phyloP scores from a whole-genome alignment of 2,888 invertebrate species.

The Hyalella azteca region DNA sequence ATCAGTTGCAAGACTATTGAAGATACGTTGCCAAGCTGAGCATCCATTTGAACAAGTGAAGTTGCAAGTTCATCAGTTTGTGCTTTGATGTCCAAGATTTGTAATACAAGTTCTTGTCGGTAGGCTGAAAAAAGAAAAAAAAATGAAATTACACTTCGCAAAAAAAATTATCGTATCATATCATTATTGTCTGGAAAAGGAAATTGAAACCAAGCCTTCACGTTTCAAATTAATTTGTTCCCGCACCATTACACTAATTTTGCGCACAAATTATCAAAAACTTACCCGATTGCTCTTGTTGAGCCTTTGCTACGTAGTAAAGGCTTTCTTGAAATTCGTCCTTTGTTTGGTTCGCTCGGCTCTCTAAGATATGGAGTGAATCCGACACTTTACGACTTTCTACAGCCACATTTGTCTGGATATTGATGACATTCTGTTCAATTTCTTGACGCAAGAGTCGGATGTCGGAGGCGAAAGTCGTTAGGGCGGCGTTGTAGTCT shows the following conservation, averaged over 20 bases:
- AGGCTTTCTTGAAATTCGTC: conserved; percentile 20
- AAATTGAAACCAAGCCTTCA: too few species aligned
- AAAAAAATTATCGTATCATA: too few species aligned
- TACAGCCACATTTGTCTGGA: conserved; percentile 16
- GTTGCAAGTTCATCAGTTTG: not conserved
- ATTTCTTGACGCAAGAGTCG: conserved; percentile 2
- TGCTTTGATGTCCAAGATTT: not conserved
- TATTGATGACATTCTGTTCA: conserved; percentile 9
- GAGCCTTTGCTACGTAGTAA: conserved; percentile 9
- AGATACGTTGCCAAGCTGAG: not conserved
- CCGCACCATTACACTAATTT: too few species aligned
- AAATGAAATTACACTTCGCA: too few species aligned
- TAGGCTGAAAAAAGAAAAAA: too few species aligned
- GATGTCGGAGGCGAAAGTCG: conserved; percentile 21
- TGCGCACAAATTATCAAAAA: not conserved
- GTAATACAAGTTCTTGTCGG: not conserved
- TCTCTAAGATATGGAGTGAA: not conserved
- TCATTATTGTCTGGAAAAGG: too few species aligned
- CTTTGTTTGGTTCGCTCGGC: not conserved
- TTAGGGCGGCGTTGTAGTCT: conserved; percentile 24
- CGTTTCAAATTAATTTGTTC: too few species aligned
- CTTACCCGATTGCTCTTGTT: not conserved
- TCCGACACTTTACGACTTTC: conserved; percentile 1
- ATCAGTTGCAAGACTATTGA: not conserved
- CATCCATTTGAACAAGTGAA: not conserved